These are phyloP conservation scores for Trichogramma pretiosum DNA, from an alignment of 1,140 invertebrate genomes.

Conservation along the genomic window DNA sequence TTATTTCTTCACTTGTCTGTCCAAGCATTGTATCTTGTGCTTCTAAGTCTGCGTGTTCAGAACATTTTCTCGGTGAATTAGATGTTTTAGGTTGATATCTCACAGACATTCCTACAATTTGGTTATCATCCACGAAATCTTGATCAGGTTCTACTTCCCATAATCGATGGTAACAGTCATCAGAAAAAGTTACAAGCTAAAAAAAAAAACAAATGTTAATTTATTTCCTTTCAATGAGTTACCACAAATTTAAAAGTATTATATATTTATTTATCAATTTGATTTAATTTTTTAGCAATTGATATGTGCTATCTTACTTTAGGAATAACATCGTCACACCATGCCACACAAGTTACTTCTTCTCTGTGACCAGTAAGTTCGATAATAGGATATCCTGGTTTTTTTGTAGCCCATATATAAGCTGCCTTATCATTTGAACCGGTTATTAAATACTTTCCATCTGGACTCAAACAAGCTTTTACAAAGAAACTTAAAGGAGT, in stretches of 20 bases:
- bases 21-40: no score
- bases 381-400: slow-evolving; percentile 55
- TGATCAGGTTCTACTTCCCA: slow-evolving; percentile 60
- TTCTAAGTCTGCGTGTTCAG: no score
- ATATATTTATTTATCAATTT: no score
- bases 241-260: background rate
- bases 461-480: slow-evolving; percentile 70
- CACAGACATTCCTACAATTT: no score
- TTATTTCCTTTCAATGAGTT: background rate
- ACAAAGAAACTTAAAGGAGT: slow-evolving; percentile 62
- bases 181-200: slow-evolving; percentile 68
- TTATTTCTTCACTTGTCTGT: no score
- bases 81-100: no score
- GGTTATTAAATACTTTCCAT: slow-evolving; percentile 69
- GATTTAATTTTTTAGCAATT: background rate
- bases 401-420: slow-evolving; percentile 71
- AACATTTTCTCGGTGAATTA: no score
- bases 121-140: no score
- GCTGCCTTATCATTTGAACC: slow-evolving; percentile 76
- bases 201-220: slow-evolving; percentile 7
- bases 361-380: slow-evolving; percentile 64
- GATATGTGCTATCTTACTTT: slow-evolving; percentile 37
- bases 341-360: slow-evolving; percentile 78
- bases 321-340: slow-evolving; percentile 51
- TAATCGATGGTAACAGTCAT: slow-evolving; percentile 67